phyloP scores from a whole-genome alignment of 2,888 invertebrate species.

The Byasa hedistus region DNA sequence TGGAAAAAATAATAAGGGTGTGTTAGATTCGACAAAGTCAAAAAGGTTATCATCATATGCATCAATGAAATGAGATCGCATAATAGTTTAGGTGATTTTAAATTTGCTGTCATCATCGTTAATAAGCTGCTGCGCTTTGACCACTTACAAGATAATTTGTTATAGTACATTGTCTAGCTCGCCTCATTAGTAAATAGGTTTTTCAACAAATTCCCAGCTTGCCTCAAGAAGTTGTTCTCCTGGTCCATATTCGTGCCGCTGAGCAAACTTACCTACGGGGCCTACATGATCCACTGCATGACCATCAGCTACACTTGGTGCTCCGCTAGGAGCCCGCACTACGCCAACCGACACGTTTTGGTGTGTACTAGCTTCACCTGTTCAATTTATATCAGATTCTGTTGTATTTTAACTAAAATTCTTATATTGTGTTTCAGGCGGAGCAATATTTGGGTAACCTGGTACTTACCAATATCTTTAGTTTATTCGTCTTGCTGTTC shows the following conservation, averaged over 20 bases:
- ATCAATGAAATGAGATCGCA: no score
- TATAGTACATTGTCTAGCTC: no score
- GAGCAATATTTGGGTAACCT: conserved; percentile 17
- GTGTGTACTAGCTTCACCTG: neutral
- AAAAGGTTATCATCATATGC: no score
- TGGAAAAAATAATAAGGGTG: no score
- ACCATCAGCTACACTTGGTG: neutral
- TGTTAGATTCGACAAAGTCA: no score
- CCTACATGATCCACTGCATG: conserved; percentile 19
- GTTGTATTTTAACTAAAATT: no score
- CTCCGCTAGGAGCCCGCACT: conserved; percentile 1
- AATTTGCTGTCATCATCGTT: no score
- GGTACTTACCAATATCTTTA: conserved; percentile 4
- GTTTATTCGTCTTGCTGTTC: conserved; percentile 10
- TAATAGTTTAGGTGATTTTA: no score
- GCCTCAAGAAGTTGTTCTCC: conserved; percentile 15
- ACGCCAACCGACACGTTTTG: conserved; percentile 11
- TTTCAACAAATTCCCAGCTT: neutral
- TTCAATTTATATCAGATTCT: no score
- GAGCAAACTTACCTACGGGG: conserved; percentile 24
- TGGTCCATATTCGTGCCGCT: conserved; percentile 15
- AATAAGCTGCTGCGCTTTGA: neutral
- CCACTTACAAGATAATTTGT: no score
- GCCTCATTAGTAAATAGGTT: no score
- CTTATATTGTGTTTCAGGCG: conserved; percentile 17